Conservation (phyloP, 1,140 invertebrate species). For the Pseudomyrmex flavicornis region DNA sequence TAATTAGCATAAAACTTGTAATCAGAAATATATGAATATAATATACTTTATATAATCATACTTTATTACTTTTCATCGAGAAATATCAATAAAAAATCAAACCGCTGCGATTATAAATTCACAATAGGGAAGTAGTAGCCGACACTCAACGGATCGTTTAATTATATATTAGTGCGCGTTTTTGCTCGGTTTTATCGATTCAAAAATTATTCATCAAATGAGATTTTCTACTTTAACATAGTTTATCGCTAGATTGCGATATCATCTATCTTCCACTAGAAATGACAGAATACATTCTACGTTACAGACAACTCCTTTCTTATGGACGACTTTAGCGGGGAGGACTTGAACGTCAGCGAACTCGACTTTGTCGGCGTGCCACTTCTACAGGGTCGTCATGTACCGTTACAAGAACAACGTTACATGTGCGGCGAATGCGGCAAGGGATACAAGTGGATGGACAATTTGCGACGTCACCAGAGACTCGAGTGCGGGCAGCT, state of each 20-base stretch:
- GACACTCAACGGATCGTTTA: too few relatives aligned
- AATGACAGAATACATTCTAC: slow-evolving; percentile 43
- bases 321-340: slow-evolving; percentile 8
- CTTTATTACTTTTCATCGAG: too few relatives aligned
- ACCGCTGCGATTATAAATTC: too few relatives aligned
- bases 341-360: neutral
- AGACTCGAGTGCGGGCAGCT: slow-evolving; percentile 82
- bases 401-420: slow-evolving; percentile 54
- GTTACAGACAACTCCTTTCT: slow-evolving; percentile 47
- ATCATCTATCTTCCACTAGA: too few relatives aligned
- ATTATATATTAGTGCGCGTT: neutral
- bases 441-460: slow-evolving; percentile 75
- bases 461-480: slow-evolving; percentile 79
- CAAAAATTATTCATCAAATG: too few relatives aligned
- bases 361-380: neutral
- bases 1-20: too few relatives aligned
- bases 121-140: too few relatives aligned
- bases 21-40: too few relatives aligned
- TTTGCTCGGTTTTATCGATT: neutral
- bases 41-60: too few relatives aligned
- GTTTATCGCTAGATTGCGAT: neutral
- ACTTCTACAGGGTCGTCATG: neutral
- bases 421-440: slow-evolving; percentile 75
- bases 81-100: too few relatives aligned
- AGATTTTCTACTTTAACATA: too few relatives aligned